Base-by-base conservation (phyloP, 2,797 vertebrate genomes). In the Sorex maritimensis region DNA sequence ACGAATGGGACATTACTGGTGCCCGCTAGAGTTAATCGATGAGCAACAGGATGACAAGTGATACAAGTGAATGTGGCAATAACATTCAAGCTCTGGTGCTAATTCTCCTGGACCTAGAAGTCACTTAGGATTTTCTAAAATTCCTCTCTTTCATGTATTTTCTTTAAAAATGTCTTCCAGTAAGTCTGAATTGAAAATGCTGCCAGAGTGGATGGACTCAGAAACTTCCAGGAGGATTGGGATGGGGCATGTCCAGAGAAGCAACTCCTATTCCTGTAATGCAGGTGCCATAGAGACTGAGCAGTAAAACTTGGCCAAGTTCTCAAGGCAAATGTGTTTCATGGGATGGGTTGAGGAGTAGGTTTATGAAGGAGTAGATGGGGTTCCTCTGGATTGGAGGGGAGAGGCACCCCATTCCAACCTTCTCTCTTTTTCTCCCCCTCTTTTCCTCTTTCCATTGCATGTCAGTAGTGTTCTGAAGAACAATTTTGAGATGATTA, bases 231-330 rank as follows among this genome's bases (percentile, higher is more conserved):
- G 44, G 81, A 74, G 15, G 49, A 15, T 23, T 61, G 58, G 23
- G 34, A 74, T n/a, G 52, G 38, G 15, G 15, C 28, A 44, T 82
- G 58, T 44, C 24, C 28, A 21, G 61, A 49, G 68, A 49, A 58
- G 26, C 14, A 24, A 14, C 67, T 84, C 77, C 69, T 85, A 28
- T 77, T 34, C 69, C 63, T 9, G 7, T 81, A 71, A 81, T 13
- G 26, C 8, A 15, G 46, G 28, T 26, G 28, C 61, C 21, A 7
- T 12, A 61, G 23, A 10, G 28, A 95, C 9, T 5, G 38, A 63
- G 26, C 69, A 24, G 52, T 19, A 84, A 86, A 92, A 63, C 34
- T 81, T 72, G 72, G 55, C 9, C 68, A 88, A 72, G 77, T 26
- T 21, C 5, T 71, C 13, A 63, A 78, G 30, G 44, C 65, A 90